These are phyloP conservation scores for Chalcosyrphus nemorum DNA, from an alignment of 2,888 invertebrate species.

Conservation along the genomic window DNA sequence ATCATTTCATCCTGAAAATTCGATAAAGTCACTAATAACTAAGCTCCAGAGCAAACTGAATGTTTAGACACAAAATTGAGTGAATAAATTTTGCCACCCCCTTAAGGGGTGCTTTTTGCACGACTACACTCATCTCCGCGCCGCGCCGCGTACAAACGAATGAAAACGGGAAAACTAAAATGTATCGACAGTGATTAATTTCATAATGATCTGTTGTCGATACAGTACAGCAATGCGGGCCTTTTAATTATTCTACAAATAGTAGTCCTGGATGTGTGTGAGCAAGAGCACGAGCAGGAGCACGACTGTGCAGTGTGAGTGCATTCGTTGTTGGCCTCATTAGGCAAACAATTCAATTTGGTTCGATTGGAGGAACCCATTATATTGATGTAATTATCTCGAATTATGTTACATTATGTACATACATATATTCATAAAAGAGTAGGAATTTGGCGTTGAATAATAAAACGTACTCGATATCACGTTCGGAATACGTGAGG, in stretches of 20 bases:
- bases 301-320: constrained; percentile 26
- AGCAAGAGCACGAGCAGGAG: constrained; percentile 10
- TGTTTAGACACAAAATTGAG: constrained; percentile 30
- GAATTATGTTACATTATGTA: constrained; percentile 45
- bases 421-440: not conserved
- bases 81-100: constrained; percentile 37
- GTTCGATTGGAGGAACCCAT: constrained; percentile 59
- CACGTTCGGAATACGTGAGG: constrained; percentile 58
- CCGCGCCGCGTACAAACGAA: not conserved
- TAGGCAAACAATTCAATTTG: constrained; percentile 66
- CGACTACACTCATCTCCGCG: not conserved
- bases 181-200: constrained; percentile 56
- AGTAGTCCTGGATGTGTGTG: not conserved
- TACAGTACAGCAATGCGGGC: constrained; percentile 46
- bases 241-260: constrained; percentile 47
- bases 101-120: not conserved
- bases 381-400: constrained; percentile 61
- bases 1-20: constrained; percentile 38
- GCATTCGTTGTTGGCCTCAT: constrained; percentile 56
- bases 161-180: constrained; percentile 38
- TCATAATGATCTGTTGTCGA: constrained; percentile 43
- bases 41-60: constrained; percentile 10
- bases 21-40: constrained; percentile 34
- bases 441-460: constrained; percentile 5
- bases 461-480: constrained; percentile 33